Percentiles rank a stretch among this genome's conserved stretches.
Evolutionary conservation across 35 echinoderm and acorn worm species (phyloP).

Genomic region (Amphiura filiformis): DNA sequence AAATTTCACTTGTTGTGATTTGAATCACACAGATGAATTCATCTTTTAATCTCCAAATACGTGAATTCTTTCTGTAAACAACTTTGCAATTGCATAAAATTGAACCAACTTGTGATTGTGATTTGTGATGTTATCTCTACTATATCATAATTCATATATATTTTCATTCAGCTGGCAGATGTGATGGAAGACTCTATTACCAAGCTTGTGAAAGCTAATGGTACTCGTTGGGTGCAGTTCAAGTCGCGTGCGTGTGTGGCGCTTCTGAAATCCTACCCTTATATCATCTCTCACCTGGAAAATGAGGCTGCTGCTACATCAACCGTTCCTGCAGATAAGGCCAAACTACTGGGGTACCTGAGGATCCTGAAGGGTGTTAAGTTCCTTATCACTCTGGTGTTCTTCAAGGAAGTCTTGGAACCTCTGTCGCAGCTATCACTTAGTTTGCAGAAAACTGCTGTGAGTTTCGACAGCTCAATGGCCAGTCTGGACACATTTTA

Average conservation of each 20-base stretch:
- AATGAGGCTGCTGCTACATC: background rate
- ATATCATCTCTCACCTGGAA: constrained; percentile 15
- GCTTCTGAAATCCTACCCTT: background rate
- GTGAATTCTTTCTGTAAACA: no score
- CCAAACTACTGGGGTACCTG: constrained; percentile 30
- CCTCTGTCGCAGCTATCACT: constrained; percentile 7
- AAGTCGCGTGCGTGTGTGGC: constrained; percentile 7
- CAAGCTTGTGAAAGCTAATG: constrained; percentile 41
- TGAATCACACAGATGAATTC: no score
- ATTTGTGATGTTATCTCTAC: no score
- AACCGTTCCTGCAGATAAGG: constrained; percentile 34
- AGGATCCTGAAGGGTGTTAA: constrained; percentile 10
- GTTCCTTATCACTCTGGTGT: constrained; percentile 11
- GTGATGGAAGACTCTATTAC: constrained; percentile 25
- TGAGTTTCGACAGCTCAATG: background rate
- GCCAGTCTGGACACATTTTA: background rate
- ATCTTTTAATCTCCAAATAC: no score
- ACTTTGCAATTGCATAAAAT: no score
- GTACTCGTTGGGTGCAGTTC: constrained; percentile 46
- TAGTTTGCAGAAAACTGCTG: constrained; percentile 6
- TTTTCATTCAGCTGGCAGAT: constrained; percentile 14
- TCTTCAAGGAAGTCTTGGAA: background rate
- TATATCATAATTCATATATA: background rate
- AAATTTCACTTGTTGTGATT: no score
- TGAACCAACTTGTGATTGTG: no score